Evolutionary conservation across 2,113 vertebrate species (phyloP).

Genomic region (Cettia cetti): DNA sequence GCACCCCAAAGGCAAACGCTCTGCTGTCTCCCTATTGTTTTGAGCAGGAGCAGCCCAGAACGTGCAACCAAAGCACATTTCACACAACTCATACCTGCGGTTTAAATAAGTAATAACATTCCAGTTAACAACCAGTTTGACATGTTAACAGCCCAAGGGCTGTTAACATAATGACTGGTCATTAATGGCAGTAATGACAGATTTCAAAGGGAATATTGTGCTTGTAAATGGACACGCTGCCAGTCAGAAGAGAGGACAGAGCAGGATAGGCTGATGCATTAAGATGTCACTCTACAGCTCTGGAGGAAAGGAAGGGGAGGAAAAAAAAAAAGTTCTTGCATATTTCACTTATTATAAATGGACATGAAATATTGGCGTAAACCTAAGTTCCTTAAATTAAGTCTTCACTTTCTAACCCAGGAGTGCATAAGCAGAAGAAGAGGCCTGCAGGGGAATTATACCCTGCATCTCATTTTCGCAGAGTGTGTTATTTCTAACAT

Average conservation of each 20-base stretch:
- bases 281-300: constrained; percentile 37
- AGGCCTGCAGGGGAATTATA: constrained; percentile 62
- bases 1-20: not conserved
- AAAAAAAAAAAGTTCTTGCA: not conserved
- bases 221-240: constrained; percentile 61
- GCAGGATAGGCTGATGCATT: constrained; percentile 12
- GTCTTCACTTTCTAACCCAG: constrained; percentile 59
- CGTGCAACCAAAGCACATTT: not conserved
- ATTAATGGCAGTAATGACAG: constrained; percentile 71
- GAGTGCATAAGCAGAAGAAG: constrained; percentile 45
- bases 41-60: not conserved
- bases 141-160: constrained; percentile 62
- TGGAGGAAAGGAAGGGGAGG: not conserved
- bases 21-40: not conserved
- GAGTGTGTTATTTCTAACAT: constrained; percentile 1
- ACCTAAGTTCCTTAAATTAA: constrained; percentile 61
- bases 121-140: constrained; percentile 65
- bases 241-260: constrained; percentile 27
- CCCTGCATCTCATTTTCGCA: constrained; percentile 47
- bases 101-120: constrained; percentile 67
- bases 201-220: constrained; percentile 65
- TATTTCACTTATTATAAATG: constrained; percentile 44
- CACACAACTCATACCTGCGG: constrained; percentile 24
- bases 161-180: constrained; percentile 72
- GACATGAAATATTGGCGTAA: constrained; percentile 47